These are phyloP conservation scores for Urechis unicinctus DNA, from an alignment of 2,888 invertebrate genomes.

Conservation along the genomic window DNA sequence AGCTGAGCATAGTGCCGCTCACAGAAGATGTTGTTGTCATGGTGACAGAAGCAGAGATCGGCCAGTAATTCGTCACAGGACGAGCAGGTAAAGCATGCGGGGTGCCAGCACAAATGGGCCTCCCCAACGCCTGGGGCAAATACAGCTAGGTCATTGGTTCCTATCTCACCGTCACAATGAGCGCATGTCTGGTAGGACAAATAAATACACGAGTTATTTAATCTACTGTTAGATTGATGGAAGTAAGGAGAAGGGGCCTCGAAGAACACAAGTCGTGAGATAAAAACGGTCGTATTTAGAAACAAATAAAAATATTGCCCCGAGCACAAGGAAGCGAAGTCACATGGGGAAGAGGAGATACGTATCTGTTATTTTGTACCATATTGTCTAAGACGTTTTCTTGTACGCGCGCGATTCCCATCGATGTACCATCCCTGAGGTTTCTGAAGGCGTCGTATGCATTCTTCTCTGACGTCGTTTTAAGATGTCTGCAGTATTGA, in stretches of 20 bases:
- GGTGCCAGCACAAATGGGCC: conserved; percentile 70
- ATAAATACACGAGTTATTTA: background rate
- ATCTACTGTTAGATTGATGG: too few species aligned
- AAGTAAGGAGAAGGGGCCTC: too few species aligned
- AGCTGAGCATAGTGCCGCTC: conserved; percentile 95
- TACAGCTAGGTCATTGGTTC: conserved; percentile 75
- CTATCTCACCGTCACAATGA: conserved; percentile 73
- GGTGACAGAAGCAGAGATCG: conserved; percentile 91
- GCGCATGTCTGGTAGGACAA: conserved; percentile 64
- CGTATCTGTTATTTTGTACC: too few species aligned
- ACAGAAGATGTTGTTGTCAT: conserved; percentile 79
- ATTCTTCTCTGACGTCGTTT: conserved; percentile 46
- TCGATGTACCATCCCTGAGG: conserved; percentile 86
- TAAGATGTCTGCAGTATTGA: conserved; percentile 78
- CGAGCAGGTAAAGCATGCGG: conserved; percentile 84
- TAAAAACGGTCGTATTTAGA: too few species aligned
- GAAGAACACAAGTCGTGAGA: too few species aligned
- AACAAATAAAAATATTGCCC: background rate
- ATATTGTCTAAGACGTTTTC: conserved; percentile 45
- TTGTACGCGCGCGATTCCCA: conserved; percentile 75
- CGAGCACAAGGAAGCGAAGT: background rate
- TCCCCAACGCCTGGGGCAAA: conserved; percentile 76
- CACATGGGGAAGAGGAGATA: too few species aligned
- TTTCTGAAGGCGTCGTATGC: conserved; percentile 89
- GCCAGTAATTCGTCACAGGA: conserved; percentile 87